Percentiles rank a stretch among this genome's conserved stretches.
Conservation (phyloP, 2,888 invertebrate genomes). For the Drosophila infuscata region DNA sequence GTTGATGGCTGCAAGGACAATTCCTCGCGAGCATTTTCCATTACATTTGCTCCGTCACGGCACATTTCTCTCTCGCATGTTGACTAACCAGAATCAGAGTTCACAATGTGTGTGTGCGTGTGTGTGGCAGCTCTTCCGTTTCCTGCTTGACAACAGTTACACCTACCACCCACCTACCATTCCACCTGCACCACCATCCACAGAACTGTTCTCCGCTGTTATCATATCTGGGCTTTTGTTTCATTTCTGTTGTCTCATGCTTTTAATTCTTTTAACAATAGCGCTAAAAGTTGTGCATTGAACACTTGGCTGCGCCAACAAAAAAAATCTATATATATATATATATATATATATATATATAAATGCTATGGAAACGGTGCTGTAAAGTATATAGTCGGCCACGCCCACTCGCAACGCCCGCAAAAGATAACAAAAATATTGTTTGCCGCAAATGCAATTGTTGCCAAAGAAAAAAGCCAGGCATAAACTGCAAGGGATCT, state of each 20-base stretch:
- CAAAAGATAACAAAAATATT: conserved; percentile 77
- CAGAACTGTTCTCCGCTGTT: conserved; percentile 38
- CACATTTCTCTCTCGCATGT: conserved; percentile 72
- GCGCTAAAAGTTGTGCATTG: conserved; percentile 79
- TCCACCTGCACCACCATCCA: not conserved
- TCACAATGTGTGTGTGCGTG: conserved; percentile 3
- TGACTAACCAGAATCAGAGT: conserved; percentile 59
- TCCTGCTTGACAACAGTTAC: conserved; percentile 39
- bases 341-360: not conserved
- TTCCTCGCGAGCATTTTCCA: conserved; percentile 65
- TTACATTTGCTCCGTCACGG: conserved; percentile 77
- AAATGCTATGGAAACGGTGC: conserved; percentile 60
- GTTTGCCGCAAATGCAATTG: conserved; percentile 79
- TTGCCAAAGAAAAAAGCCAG: conserved; percentile 68
- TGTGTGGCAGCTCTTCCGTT: conserved; percentile 54
- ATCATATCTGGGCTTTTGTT: conserved; percentile 76
- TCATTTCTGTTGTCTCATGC: conserved; percentile 63
- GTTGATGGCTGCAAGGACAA: conserved; percentile 13
- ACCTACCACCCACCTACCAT: conserved; percentile 2
- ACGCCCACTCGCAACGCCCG: conserved; percentile 16
- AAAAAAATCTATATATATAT: conserved; percentile 45
- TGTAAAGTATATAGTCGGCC: conserved; percentile 65
- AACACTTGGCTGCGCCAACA: conserved; percentile 75
- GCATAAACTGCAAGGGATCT: not conserved
- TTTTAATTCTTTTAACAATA: conserved; percentile 80